phyloP scores from a whole-genome alignment of 1,140 invertebrate species.

The Lucilia cuprina region DNA sequence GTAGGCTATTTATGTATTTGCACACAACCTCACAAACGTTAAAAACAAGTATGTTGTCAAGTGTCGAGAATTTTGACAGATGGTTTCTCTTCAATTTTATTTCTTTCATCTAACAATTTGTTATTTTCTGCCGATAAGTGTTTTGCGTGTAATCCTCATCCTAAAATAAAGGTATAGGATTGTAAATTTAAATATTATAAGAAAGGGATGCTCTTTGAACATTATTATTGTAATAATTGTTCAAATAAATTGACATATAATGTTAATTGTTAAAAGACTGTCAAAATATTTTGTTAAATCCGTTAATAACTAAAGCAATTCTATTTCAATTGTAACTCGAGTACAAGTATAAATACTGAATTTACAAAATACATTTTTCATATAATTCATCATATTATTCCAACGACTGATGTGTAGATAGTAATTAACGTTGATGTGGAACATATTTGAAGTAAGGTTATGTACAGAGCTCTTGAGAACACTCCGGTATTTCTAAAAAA shows the following conservation, averaged over 20 bases:
- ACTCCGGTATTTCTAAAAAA: too few species aligned
- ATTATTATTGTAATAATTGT: slow-evolving; percentile 8
- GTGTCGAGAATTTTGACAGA: slow-evolving; percentile 60
- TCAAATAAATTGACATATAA: slow-evolving; percentile 31
- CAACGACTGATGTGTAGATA: too few species aligned
- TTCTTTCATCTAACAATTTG: slow-evolving; percentile 57
- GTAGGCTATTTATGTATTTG: not conserved
- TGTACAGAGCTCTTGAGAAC: too few species aligned
- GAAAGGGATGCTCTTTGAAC: not conserved
- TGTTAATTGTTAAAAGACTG: slow-evolving; percentile 28
- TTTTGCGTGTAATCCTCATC: slow-evolving; percentile 11
- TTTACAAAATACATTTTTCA: too few species aligned
- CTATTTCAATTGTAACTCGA: too few species aligned
- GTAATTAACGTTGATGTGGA: too few species aligned
- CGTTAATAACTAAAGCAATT: not conserved
- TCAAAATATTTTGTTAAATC: slow-evolving; percentile 31
- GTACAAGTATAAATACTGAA: too few species aligned
- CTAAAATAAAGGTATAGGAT: not conserved
- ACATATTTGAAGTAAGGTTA: too few species aligned
- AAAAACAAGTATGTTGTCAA: slow-evolving; percentile 35
- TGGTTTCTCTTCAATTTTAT: slow-evolving; percentile 54
- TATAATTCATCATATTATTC: too few species aligned
- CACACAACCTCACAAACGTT: not conserved
- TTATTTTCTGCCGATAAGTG: slow-evolving; percentile 37
- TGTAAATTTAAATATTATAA: not conserved